phyloP scores from a whole-genome alignment of 2,888 invertebrate genomes.

The Rhorus exstirpatorius region DNA sequence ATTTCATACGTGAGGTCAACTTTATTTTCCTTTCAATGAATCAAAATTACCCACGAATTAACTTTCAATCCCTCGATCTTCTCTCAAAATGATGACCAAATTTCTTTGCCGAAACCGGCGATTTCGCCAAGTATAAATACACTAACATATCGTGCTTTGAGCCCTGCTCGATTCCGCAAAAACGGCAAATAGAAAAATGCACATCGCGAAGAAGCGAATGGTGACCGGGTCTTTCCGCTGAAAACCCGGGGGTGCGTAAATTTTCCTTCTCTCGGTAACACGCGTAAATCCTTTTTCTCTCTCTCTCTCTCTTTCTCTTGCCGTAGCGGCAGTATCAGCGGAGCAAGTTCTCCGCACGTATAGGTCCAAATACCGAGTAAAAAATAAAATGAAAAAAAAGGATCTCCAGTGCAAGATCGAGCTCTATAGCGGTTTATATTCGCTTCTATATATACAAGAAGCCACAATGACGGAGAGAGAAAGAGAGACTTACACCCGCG shows the following conservation, averaged over 20 bases:
- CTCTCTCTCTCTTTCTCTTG: no score
- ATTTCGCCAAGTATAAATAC: no score
- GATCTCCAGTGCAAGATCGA: slow-evolving; percentile 41
- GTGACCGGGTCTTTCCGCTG: slow-evolving; percentile 11
- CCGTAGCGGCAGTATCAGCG: background rate
- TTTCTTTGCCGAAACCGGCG: no score
- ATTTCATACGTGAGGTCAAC: background rate
- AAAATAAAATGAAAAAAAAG: slow-evolving; percentile 37
- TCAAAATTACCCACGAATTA: background rate
- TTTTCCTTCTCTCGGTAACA: slow-evolving; percentile 45
- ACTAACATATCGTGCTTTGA: background rate
- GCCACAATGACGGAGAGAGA: background rate
- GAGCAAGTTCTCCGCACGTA: slow-evolving; percentile 6
- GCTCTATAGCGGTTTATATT: slow-evolving; percentile 41
- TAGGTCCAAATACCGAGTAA: background rate
- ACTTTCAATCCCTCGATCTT: background rate
- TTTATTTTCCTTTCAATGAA: background rate
- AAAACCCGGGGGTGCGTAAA: slow-evolving; percentile 62
- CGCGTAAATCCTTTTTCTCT: slow-evolving; percentile 49
- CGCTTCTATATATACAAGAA: slow-evolving; percentile 34
- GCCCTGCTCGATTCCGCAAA: background rate
- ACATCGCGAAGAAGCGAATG: background rate
- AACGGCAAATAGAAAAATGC: background rate
- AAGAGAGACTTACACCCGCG: slow-evolving; percentile 55
- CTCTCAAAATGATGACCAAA: no score